Conservation (phyloP, 2,888 invertebrate species). For the Embidobia sp. region DNA sequence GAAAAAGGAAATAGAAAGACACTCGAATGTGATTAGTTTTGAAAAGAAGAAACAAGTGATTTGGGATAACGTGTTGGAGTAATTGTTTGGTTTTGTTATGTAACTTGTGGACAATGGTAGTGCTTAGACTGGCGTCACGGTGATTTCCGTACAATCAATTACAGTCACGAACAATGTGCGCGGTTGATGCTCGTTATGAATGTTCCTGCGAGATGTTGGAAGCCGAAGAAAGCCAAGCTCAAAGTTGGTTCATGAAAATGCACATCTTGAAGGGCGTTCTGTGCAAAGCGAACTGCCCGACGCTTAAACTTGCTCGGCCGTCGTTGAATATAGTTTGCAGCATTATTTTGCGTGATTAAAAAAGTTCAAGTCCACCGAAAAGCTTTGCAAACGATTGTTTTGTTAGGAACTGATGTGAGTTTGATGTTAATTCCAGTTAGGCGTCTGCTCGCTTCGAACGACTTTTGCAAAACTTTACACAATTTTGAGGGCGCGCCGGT, state of each 20-base stretch:
- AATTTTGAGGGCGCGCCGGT: conserved; percentile 2
- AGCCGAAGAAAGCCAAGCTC: not conserved
- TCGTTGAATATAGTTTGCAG: conserved; percentile 1
- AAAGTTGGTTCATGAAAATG: conserved; percentile 9
- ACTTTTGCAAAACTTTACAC: conserved; percentile 22
- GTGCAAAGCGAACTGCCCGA: conserved; percentile 1
- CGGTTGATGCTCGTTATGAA: not conserved
- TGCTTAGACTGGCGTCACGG: conserved; percentile 7
- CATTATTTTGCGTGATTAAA: conserved; percentile 18
- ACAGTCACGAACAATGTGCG: conserved; percentile 2
- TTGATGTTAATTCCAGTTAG: conserved; percentile 24
- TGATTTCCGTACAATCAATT: conserved; percentile 25
- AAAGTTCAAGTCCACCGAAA: conserved; percentile 12
- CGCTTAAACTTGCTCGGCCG: not conserved
- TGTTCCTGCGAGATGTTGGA: not conserved
- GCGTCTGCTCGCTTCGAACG: not conserved
- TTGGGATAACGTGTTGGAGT: not conserved
- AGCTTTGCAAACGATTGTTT: conserved; percentile 3
- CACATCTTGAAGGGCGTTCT: too few species aligned
- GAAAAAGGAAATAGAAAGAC: conserved; percentile 97
- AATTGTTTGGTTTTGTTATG: conserved; percentile 20
- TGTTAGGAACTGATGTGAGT: conserved; percentile 31
- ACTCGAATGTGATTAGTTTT: conserved; percentile 85
- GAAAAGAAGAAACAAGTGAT: conserved; percentile 69
- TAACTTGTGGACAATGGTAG: conserved; percentile 11